Percentiles rank a stretch among this genome's conserved stretches.
These are phyloP conservation scores for Diplodus sargus DNA, from an alignment of 2,797 vertebrate genomes.

Conservation along the genomic window DNA sequence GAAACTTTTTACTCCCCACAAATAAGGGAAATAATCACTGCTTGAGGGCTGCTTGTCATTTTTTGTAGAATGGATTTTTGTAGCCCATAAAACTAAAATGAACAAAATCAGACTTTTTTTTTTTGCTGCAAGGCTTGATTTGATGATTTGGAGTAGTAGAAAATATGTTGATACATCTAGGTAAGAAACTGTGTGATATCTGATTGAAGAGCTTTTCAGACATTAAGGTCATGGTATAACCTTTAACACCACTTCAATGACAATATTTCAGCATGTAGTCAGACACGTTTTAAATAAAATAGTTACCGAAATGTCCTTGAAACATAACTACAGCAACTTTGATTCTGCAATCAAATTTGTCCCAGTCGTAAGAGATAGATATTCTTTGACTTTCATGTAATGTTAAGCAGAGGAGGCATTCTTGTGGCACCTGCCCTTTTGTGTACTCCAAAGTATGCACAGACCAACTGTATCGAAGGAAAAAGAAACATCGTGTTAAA, in stretches of 20 bases:
- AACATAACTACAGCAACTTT: not conserved
- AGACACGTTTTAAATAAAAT: not conserved
- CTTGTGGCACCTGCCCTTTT: too few relatives aligned
- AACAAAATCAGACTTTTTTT: not conserved
- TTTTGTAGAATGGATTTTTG: not conserved
- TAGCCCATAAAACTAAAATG: not conserved
- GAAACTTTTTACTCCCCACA: constrained; percentile 2
- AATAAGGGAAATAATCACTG: constrained; percentile 19
- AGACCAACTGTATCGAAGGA: not conserved
- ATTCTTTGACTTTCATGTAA: not conserved
- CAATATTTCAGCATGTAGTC: not conserved
- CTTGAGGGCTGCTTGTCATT: constrained; percentile 18
- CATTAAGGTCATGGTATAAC: not conserved
- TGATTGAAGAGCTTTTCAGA: not conserved
- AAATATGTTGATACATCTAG: not conserved
- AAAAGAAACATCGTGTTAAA: not conserved
- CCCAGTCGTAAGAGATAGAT: not conserved
- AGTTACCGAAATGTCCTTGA: not conserved
- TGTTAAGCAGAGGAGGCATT: too few relatives aligned
- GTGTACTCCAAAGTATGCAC: too few relatives aligned
- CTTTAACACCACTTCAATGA: not conserved
- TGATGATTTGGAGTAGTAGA: not conserved
- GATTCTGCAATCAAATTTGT: not conserved
- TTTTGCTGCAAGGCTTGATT: not conserved
- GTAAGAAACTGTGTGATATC: not conserved